Evolutionary conservation across 2,888 invertebrate genomes (phyloP).

Genomic region (Thymelicus acteon): DNA sequence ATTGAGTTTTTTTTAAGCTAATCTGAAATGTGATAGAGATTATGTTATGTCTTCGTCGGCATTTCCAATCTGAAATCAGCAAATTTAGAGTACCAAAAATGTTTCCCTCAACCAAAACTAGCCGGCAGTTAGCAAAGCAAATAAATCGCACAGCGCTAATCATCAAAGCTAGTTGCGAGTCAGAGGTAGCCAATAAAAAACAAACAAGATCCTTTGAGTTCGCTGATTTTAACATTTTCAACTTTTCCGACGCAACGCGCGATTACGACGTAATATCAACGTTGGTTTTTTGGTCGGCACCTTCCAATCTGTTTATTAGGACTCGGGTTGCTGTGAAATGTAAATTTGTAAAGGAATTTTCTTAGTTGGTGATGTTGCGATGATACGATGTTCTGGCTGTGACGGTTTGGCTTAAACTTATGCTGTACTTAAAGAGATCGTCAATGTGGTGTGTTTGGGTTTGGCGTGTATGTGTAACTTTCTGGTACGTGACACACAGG

Average conservation of each 20-base stretch:
- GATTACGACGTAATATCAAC: slow-evolving; percentile 22
- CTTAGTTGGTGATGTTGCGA: background rate
- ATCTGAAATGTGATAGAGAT: too few relatives aligned
- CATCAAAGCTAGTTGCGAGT: slow-evolving; percentile 28
- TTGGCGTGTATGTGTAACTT: too few relatives aligned
- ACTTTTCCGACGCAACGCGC: slow-evolving; percentile 7
- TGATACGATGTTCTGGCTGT: background rate
- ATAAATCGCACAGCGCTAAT: slow-evolving; percentile 26
- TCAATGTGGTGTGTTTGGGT: too few relatives aligned
- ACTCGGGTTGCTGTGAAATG: background rate
- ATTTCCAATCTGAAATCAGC: background rate
- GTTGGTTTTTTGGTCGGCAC: slow-evolving; percentile 15
- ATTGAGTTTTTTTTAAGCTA: too few relatives aligned
- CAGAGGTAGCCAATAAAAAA: slow-evolving; percentile 31
- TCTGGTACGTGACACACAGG: too few relatives aligned
- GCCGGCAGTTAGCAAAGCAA: slow-evolving; percentile 17
- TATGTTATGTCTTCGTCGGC: too few relatives aligned
- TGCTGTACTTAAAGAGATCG: too few relatives aligned
- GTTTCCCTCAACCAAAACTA: background rate
- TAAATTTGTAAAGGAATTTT: background rate
- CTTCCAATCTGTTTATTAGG: slow-evolving; percentile 19
- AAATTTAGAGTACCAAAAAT: background rate
- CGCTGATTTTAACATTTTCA: slow-evolving; percentile 26
- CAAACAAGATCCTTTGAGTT: slow-evolving; percentile 27
- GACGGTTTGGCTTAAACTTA: too few relatives aligned